Evolutionary conservation across 2,113 vertebrate species (phyloP).

Genomic region (Hemichromis elongatus): DNA sequence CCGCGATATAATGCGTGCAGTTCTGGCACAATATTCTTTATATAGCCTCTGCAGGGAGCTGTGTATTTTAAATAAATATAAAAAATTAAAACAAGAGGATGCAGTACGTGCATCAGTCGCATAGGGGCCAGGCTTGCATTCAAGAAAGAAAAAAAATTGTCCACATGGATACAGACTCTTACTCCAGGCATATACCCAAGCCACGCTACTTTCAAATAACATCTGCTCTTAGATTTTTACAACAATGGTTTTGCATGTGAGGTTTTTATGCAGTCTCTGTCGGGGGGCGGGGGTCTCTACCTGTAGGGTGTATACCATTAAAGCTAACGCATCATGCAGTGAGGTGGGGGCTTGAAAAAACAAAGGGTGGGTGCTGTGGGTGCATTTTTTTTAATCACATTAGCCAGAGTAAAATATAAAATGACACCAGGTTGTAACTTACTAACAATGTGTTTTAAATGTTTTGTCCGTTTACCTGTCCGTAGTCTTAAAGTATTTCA

Average conservation of each 20-base stretch:
- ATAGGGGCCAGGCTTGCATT: slow-evolving; percentile 44
- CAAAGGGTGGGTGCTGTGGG: not conserved
- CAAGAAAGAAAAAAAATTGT: not conserved
- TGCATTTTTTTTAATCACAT: not conserved
- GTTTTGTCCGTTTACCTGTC: not conserved
- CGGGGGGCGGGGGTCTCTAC: slow-evolving; percentile 30
- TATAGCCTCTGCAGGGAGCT: not conserved
- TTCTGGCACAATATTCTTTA: not conserved
- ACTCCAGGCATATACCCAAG: slow-evolving; percentile 70
- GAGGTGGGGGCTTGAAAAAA: not conserved
- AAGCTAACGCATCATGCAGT: not conserved
- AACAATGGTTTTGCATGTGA: slow-evolving; percentile 71
- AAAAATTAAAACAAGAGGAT: not conserved
- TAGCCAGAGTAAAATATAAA: not conserved
- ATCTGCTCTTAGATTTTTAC: slow-evolving; percentile 68
- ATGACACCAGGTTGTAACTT: not conserved
- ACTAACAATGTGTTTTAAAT: not conserved
- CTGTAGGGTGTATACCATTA: slow-evolving; percentile 39
- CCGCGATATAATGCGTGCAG: not conserved
- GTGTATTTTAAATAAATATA: not conserved
- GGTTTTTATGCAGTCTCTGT: slow-evolving; percentile 37
- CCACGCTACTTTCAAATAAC: slow-evolving; percentile 74
- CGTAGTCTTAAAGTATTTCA: not conserved
- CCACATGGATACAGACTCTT: slow-evolving; percentile 10
- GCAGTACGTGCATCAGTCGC: slow-evolving; percentile 25